phyloP scores from a whole-genome alignment of 2,888 invertebrate species.

The Odontocerum albicorne region DNA sequence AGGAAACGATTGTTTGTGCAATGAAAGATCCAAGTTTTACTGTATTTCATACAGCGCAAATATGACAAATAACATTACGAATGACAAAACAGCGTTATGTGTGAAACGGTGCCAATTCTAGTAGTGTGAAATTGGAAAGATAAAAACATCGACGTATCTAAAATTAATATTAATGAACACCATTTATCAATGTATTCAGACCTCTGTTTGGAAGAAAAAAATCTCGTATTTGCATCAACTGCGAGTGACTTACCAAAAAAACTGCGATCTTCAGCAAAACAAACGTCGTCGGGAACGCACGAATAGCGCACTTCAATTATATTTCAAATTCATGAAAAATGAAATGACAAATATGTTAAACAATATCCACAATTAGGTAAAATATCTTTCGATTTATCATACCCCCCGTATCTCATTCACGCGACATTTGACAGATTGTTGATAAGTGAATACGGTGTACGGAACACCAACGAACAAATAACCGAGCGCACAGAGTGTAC shows the following conservation, averaged over 20 bases:
- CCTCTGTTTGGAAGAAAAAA: too few species aligned
- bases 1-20: too few species aligned
- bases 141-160: background rate
- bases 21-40: too few species aligned
- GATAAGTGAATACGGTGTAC: constrained; percentile 17
- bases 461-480: background rate
- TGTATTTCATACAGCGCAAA: too few species aligned
- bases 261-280: constrained; percentile 23
- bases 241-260: constrained; percentile 18
- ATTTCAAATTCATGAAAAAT: constrained; percentile 22
- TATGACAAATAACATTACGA: too few species aligned
- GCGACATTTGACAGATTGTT: constrained; percentile 33
- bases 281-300: constrained; percentile 9
- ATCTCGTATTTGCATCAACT: background rate
- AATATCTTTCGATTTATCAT: constrained; percentile 20
- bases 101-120: background rate
- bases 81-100: too few species aligned
- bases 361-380: constrained; percentile 13
- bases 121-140: background rate
- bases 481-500: too few species aligned
- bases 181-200: background rate
- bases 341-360: constrained; percentile 8
- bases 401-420: constrained; percentile 27
- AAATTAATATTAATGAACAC: background rate
- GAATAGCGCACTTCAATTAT: constrained; percentile 1